A percentile compares a stretch with the other conserved stretches of the same genome.
phyloP scores from a whole-genome alignment of 2,888 invertebrate genomes.

The Dioctria linearis region DNA sequence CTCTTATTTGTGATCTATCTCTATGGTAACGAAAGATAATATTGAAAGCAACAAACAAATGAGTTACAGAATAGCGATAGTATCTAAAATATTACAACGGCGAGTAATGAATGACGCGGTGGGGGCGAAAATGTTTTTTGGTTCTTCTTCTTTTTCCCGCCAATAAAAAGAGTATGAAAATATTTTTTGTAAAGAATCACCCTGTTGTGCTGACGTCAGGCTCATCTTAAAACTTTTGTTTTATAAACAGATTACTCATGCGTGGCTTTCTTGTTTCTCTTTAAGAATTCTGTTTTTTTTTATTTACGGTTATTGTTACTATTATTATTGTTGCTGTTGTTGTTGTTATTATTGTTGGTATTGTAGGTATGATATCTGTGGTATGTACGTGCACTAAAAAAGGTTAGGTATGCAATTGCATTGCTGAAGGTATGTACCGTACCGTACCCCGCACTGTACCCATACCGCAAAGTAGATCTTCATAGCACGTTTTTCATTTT shows the following conservation, averaged over 20 bases:
- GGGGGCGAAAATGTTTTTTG: not conserved
- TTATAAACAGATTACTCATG: slow-evolving; percentile 38
- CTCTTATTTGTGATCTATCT: not conserved
- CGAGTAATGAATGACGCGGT: not conserved
- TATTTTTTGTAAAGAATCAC: not conserved
- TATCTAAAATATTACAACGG: not conserved
- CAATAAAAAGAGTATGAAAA: not conserved
- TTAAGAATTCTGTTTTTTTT: not conserved
- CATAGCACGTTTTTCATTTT: not conserved
- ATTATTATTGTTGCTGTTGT: not conserved
- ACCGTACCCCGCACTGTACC: too few species aligned
- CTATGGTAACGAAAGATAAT: not conserved
- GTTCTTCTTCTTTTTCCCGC: not conserved
- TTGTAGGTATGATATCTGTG: slow-evolving; percentile 16
- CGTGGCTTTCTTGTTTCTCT: slow-evolving; percentile 20
- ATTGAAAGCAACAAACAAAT: not conserved
- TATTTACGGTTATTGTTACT: too few species aligned
- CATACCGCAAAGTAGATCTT: not conserved
- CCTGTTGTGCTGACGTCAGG: not conserved
- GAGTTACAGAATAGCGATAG: not conserved
- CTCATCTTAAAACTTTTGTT: slow-evolving; percentile 1
- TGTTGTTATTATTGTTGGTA: not conserved
- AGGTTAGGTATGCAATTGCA: slow-evolving; percentile 5
- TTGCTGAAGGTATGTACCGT: not conserved
- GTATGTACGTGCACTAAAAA: slow-evolving; percentile 34